These are phyloP conservation scores for Crotalus horridus DNA, from an alignment of 2,113 vertebrate species.

Conservation along the genomic window DNA sequence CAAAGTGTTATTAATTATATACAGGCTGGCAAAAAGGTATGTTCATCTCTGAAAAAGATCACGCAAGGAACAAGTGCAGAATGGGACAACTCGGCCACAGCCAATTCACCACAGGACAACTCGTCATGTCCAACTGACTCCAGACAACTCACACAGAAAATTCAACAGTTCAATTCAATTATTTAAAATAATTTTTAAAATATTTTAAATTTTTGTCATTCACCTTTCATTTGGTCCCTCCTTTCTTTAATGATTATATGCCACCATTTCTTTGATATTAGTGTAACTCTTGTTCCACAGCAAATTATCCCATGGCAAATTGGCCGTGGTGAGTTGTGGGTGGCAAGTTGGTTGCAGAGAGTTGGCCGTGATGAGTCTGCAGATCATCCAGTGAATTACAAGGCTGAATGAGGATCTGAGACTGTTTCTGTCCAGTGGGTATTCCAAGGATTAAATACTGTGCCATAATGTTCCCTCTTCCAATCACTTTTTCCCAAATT, in stretches of 20 bases:
- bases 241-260: background rate
- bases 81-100: background rate
- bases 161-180: background rate
- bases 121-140: background rate
- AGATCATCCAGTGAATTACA: background rate
- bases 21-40: background rate
- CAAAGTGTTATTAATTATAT: background rate
- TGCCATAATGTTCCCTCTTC: background rate
- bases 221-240: background rate
- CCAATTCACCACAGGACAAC: background rate
- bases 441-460: background rate
- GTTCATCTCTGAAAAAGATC: background rate
- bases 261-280: background rate
- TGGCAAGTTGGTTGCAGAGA: background rate
- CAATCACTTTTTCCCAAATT: background rate
- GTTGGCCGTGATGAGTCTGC: background rate
- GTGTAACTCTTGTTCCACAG: background rate
- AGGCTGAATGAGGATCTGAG: background rate
- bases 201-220: background rate
- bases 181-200: background rate
- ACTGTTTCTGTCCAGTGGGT: background rate
- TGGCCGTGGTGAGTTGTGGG: background rate
- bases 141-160: background rate
- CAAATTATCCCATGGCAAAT: background rate
- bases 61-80: background rate